These are phyloP conservation scores for Drosophila melanosoma DNA, from an alignment of 2,888 invertebrate species.

Conservation along the genomic window DNA sequence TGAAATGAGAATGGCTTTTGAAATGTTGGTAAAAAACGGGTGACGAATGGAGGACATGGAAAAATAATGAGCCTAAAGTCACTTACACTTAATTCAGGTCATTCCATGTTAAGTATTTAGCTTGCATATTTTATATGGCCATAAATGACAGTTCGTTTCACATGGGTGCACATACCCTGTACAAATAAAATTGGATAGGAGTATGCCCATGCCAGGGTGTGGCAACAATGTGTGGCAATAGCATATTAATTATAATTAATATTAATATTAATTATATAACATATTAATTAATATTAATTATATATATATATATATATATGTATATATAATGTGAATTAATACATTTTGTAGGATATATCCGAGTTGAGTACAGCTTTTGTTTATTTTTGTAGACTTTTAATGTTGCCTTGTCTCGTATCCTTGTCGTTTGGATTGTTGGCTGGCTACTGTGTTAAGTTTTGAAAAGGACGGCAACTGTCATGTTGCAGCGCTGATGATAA, in stretches of 20 bases:
- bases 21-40: neutral
- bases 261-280: too few relatives aligned
- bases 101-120: conserved; percentile 60
- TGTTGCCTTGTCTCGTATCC: conserved; percentile 44
- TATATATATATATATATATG: neutral
- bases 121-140: conserved; percentile 48
- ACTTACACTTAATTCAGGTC: conserved; percentile 56
- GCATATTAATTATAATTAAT: too few relatives aligned
- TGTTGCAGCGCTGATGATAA: conserved; percentile 65
- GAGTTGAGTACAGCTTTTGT: neutral
- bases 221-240: neutral
- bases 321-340: neutral
- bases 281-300: too few relatives aligned
- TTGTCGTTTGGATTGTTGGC: conserved; percentile 38
- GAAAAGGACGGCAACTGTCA: conserved; percentile 73
- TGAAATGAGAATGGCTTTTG: neutral
- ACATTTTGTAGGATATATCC: neutral
- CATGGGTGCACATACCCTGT: conserved; percentile 19
- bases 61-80: conserved; percentile 11
- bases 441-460: conserved; percentile 69
- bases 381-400: conserved; percentile 23
- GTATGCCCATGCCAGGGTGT: neutral
- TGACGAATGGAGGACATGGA: conserved; percentile 1
- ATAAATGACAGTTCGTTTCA: conserved; percentile 50
- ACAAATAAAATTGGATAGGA: neutral